A percentile compares a stretch with the other conserved stretches of the same genome.
phyloP scores from a whole-genome alignment of 2,888 invertebrate genomes.

The Sepioteuthis lessoniana region DNA sequence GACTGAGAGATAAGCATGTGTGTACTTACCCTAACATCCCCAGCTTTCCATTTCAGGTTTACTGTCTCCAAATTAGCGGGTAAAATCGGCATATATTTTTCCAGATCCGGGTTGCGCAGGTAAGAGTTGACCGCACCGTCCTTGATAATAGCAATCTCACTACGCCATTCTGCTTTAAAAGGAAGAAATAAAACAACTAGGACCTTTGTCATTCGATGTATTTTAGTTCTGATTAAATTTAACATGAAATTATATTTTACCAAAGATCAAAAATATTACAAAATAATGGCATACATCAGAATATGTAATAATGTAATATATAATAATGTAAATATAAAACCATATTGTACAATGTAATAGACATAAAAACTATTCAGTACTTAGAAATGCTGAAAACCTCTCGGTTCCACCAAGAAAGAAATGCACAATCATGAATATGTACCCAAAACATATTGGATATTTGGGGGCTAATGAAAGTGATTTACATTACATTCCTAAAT shows the following conservation, averaged over 20 bases:
- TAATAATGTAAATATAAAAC: too few species aligned
- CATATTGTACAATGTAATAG: too few species aligned
- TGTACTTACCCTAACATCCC: constrained; percentile 19
- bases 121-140: background rate
- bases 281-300: too few species aligned
- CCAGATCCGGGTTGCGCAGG: constrained; percentile 25
- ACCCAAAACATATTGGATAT: too few species aligned
- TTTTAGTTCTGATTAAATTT: background rate
- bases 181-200: background rate
- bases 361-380: too few species aligned
- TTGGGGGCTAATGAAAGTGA: too few species aligned
- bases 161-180: constrained; percentile 43
- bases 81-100: constrained; percentile 43
- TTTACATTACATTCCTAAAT: too few species aligned
- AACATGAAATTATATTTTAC: background rate
- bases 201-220: background rate
- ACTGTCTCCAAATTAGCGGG: constrained; percentile 25
- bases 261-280: too few species aligned
- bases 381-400: too few species aligned
- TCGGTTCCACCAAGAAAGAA: too few species aligned
- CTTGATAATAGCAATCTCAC: background rate
- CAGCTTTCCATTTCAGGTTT: constrained; percentile 39
- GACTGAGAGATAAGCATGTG: background rate
- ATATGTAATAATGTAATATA: too few species aligned
- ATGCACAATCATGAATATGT: too few species aligned